These are phyloP conservation scores for Aphaenogaster ashmeadi DNA, from an alignment of 1,140 invertebrate species.

Conservation along the genomic window DNA sequence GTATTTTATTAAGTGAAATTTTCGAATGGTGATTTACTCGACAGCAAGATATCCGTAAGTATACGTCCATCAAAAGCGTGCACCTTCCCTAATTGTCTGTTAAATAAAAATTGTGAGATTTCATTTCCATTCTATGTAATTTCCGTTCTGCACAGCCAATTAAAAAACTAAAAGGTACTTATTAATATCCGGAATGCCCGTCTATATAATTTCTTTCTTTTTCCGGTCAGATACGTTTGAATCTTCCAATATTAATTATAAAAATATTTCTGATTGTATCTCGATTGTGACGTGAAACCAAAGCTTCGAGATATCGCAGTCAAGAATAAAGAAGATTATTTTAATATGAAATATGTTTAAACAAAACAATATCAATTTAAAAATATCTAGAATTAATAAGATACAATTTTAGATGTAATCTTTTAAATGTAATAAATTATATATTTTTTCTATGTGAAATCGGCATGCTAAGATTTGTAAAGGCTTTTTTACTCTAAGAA, in stretches of 20 bases:
- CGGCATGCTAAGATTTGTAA: background rate
- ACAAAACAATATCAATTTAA: background rate
- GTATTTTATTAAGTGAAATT: background rate
- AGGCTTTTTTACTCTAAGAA: background rate
- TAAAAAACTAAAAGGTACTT: constrained; percentile 11
- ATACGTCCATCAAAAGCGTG: background rate
- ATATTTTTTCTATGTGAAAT: background rate
- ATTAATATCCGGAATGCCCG: background rate
- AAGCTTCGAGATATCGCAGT: background rate
- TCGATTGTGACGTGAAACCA: background rate
- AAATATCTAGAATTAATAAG: background rate
- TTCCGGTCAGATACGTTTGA: background rate
- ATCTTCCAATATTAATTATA: constrained; percentile 30
- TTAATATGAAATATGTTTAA: background rate
- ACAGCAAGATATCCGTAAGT: background rate
- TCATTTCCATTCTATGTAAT: constrained; percentile 3
- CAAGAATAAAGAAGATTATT: background rate
- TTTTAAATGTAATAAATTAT: background rate
- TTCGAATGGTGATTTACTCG: constrained; percentile 5
- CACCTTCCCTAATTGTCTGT: background rate
- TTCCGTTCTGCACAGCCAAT: background rate
- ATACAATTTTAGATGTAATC: background rate
- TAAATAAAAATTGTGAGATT: constrained; percentile 1
- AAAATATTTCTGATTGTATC: constrained; percentile 23
- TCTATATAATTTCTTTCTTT: background rate